These are phyloP conservation scores for Choloepus hoffmanni DNA, from an alignment of 2,113 vertebrate genomes.

Conservation along the genomic window DNA sequence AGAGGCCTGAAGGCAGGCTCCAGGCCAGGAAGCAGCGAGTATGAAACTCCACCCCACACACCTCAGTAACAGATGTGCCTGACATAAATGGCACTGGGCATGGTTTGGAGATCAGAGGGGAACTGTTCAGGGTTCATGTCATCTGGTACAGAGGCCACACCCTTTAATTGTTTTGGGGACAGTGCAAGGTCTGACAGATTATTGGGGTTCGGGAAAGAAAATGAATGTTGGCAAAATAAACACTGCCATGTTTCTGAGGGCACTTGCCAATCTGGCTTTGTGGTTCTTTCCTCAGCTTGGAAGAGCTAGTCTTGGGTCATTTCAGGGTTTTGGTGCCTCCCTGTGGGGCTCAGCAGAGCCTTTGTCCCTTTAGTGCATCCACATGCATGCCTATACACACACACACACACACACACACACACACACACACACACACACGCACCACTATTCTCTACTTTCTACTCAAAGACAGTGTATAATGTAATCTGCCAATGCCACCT, in stretches of 20 bases:
- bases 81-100: not conserved
- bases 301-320: not conserved
- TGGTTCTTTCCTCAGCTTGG: not conserved
- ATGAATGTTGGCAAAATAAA: not conserved
- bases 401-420: too few relatives aligned
- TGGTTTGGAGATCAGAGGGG: not conserved
- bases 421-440: rapidly evolving
- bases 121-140: not conserved
- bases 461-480: not conserved
- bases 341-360: not conserved
- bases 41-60: not conserved
- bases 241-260: not conserved
- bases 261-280: not conserved
- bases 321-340: not conserved
- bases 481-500: not conserved
- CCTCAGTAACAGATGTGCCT: not conserved
- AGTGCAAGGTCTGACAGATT: not conserved
- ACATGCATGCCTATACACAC: too few relatives aligned
- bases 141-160: not conserved
- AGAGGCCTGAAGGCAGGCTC: not conserved
- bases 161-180: not conserved
- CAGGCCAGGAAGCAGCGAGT: not conserved
- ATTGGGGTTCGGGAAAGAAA: not conserved
- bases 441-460: not conserved
- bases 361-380: not conserved